Conservation (phyloP, 2,888 invertebrate species). For the Hirtodrosophila duncani region DNA sequence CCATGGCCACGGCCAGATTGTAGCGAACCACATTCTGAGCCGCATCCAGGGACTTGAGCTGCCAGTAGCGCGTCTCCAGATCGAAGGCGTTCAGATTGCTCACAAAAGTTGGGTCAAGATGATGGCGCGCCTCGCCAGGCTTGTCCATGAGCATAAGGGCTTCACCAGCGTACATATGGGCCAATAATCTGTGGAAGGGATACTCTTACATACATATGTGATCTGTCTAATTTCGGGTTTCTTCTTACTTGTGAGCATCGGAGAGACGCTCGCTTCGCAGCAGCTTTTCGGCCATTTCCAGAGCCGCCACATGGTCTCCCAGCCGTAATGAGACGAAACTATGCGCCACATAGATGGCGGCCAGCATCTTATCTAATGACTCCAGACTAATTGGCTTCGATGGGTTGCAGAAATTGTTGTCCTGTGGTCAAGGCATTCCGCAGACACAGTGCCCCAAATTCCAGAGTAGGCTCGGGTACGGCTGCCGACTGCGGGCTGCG, state of each 20-base stretch:
- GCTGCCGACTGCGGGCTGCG: too few species aligned
- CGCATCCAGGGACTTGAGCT: slow-evolving; percentile 80
- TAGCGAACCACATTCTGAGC: slow-evolving; percentile 87
- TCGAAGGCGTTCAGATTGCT: slow-evolving; percentile 80
- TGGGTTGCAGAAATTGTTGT: slow-evolving; percentile 79
- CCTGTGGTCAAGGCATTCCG: slow-evolving; percentile 76
- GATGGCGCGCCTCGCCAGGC: slow-evolving; percentile 89
- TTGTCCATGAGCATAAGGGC: slow-evolving; percentile 89
- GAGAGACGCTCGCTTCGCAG: slow-evolving; percentile 85
- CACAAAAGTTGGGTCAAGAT: slow-evolving; percentile 88
- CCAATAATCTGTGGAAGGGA: slow-evolving; percentile 88
- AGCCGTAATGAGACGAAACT: slow-evolving; percentile 91
- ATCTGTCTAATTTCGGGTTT: not conserved
- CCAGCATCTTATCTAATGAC: slow-evolving; percentile 81
- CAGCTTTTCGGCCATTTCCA: slow-evolving; percentile 87
- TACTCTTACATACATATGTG: not conserved
- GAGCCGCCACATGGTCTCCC: slow-evolving; percentile 88
- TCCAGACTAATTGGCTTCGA: slow-evolving; percentile 83
- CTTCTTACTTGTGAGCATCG: slow-evolving; percentile 83
- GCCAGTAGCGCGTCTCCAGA: slow-evolving; percentile 80
- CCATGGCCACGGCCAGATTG: slow-evolving; percentile 87
- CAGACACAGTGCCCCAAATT: too few species aligned
- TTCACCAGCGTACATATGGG: slow-evolving; percentile 93
- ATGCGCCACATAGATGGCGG: slow-evolving; percentile 86
- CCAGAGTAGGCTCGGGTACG: slow-evolving; percentile 33